Evolutionary conservation across 2,888 invertebrate species (phyloP), one percentile per base, ranked within the genome.

Genomic region (Corbicula japonica): DNA sequence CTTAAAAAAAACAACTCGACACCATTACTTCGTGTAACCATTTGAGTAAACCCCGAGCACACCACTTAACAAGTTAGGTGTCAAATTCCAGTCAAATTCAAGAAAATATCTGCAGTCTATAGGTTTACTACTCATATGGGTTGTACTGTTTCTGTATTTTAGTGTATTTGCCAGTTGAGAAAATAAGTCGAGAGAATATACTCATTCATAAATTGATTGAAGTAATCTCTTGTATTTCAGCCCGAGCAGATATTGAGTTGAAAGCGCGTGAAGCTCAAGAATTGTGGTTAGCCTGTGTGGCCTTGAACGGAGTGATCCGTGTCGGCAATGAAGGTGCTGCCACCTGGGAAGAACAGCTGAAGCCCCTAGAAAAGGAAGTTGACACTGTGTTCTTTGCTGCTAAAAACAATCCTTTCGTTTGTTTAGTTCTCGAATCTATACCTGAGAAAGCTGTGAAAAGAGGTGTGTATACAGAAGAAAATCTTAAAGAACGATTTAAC

Each of bases 231-330:
- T n/a, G n/a, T 60, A 30, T 86, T 87, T 28, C 87, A 93, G 93
- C 86, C 12, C 90, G 93, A 28, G 93, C 93, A 18, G 92, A 92
- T 44, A 83, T 84, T 62, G 94, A 94, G 86, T 92, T 93, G 69
- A 91, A 93, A 56, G 94, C 94, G 10, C 89, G 93, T 30, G 89
- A 92, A 32, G 96, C 98, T 0, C 98, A 98, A 93, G 95, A 97
- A 34, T 95, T 99, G 85, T 99, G 99, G 99, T 96, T 97, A 84
- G 97, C 99, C 0, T 98, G 97, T 89, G 97, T 98, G 90, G 96
- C 97, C 2, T 94, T 99, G 44, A 95, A 96, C 90, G 95, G 96
- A 1, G 96, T 97, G 28, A 95, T 98, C 6, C 95, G 96, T 76
- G 94, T 95, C 23, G 95, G 96, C 12, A 94, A 95, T 83, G 92